Base-by-base conservation (phyloP, 2,888 invertebrate species). In the Tipula helvola region DNA sequence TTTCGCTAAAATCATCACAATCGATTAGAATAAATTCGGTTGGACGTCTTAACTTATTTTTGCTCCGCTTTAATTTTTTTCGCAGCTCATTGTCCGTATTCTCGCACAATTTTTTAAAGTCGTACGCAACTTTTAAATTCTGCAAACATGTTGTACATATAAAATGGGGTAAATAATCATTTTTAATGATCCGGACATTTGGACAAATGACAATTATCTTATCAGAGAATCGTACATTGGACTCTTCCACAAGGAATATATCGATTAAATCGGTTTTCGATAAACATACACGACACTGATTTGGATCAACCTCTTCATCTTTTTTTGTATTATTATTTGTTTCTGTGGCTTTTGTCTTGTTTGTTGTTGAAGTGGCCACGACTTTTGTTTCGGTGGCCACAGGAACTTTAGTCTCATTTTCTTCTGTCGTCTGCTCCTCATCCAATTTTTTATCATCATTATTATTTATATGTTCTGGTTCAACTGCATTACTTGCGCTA, bases 91-190 rank as follows among this genome's bases (percentile, higher is more conserved):
- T 88, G 86, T 92, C 92, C 0, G 92, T 92, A 5, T 88, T 89
- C 87, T 92, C 91, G 86, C 92, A 90, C 71, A 91, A 89, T 18
- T 88, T 88, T 47, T 91, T 90, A 39, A 92, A 89, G 86, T 91
- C 89, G 87, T 90, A 90, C 83, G 92, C 92, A 87, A 90, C 90
- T 13, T 89, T 90, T 13, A 92, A 89, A 87, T 91, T 91, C 83
- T 89, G 89, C 87, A 90, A 88, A 88, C 92, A 92, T 13, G 89
- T 87, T 36, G 89, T 88, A 88, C 92, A 92, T 36, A 92, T 91
- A 86, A 89, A 91, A 87, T 91, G 91, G 1, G 92, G 92, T 88
- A 92, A 89, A 86, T 90, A 91, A 88, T 92, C 92, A 88, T 91
- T 91, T 41, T 89, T 89, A 12, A 89, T 89, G 86, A 92, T 91